Evolutionary conservation across 2,113 vertebrate genomes (phyloP).

Genomic region (Pseudonaja textilis): DNA sequence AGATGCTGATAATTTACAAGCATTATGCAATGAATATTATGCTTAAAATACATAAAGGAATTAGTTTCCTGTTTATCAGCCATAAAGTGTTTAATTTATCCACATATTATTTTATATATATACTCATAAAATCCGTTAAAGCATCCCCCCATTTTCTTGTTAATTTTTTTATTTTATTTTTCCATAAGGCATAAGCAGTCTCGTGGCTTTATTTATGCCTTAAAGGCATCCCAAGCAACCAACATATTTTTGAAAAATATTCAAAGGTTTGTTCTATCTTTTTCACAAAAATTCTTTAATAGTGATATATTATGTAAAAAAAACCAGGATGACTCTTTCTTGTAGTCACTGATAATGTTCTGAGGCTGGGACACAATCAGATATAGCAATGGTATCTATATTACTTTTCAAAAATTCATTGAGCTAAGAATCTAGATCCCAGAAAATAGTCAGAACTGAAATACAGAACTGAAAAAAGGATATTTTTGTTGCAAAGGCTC

Average conservation of each 20-base stretch:
- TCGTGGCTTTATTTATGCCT: neutral
- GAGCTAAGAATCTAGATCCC: neutral
- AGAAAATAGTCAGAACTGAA: neutral
- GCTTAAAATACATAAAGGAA: neutral
- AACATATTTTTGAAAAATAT: neutral
- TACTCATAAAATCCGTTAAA: neutral
- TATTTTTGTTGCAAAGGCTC: neutral
- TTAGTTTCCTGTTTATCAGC: neutral
- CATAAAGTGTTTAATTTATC: neutral
- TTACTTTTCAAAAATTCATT: neutral
- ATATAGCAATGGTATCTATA: neutral
- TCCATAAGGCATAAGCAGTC: neutral
- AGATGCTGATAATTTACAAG: neutral
- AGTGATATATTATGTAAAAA: neutral
- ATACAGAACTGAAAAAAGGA: neutral
- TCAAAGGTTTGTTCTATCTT: neutral
- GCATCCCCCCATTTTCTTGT: neutral
- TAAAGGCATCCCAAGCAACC: neutral
- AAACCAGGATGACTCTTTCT: neutral
- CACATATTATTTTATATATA: neutral
- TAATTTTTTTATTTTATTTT: neutral
- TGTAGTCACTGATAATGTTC: neutral
- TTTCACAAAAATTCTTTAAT: neutral
- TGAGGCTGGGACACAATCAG: neutral
- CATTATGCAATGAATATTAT: neutral